These are phyloP conservation scores for Halichoeres trimaculatus DNA, from an alignment of 2,113 vertebrate genomes.

Conservation along the genomic window DNA sequence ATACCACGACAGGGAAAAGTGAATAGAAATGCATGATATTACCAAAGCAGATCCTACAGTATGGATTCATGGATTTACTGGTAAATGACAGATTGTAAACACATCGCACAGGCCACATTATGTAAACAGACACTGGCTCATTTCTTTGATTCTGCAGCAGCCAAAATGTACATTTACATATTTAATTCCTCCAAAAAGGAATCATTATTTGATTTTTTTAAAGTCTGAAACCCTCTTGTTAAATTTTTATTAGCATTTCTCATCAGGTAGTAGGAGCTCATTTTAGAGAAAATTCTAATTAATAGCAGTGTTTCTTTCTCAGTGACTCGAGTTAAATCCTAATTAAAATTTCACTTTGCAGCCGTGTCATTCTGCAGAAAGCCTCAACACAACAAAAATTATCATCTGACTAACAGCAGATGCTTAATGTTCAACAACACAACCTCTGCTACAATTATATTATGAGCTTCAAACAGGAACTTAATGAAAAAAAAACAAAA, in stretches of 20 bases:
- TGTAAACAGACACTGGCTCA: constrained; percentile 9
- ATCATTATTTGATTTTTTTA: not conserved
- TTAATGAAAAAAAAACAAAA: constrained; percentile 13
- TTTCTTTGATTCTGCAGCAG: constrained; percentile 6
- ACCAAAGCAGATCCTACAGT: constrained; percentile 15
- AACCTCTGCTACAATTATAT: constrained; percentile 14
- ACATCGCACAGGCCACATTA: constrained; percentile 3
- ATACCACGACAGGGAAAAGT: not conserved
- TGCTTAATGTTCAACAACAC: not conserved
- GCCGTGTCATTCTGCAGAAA: constrained; percentile 3
- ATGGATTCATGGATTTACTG: constrained; percentile 2
- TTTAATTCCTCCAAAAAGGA: not conserved
- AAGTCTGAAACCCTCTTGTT: not conserved
- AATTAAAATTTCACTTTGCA: constrained; percentile 20
- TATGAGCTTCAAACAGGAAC: constrained; percentile 17
- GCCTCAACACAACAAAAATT: constrained; percentile 1
- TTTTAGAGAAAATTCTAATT: not conserved
- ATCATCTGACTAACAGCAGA: constrained; percentile 1
- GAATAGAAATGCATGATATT: not conserved
- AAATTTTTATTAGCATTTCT: no score
- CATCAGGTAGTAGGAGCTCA: not conserved
- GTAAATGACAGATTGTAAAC: not conserved
- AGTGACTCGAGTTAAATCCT: not conserved
- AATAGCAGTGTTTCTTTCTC: not conserved
- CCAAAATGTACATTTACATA: not conserved